Evolutionary conservation across 2,797 vertebrate species (phyloP).

Genomic region (Enteromius paludinosus): DNA sequence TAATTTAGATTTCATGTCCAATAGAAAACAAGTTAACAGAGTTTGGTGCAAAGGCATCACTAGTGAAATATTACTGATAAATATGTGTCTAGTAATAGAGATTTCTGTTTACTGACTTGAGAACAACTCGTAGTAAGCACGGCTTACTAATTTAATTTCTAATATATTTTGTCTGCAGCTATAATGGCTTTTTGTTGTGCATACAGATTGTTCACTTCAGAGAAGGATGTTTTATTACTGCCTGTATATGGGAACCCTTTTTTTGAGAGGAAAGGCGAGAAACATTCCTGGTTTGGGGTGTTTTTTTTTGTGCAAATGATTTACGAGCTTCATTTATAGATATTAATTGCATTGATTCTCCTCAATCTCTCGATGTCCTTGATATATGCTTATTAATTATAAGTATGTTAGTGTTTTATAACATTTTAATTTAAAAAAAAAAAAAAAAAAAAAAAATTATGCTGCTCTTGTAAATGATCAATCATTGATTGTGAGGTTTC

Average conservation of each 20-base stretch:
- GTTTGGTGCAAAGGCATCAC: background rate
- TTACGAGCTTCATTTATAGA: background rate
- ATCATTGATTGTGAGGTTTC: background rate
- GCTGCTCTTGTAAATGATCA: background rate
- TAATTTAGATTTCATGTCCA: background rate
- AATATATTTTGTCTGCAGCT: background rate
- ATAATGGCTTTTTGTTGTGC: background rate
- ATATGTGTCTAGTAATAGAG: background rate
- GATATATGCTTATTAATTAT: background rate
- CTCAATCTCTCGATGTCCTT: background rate
- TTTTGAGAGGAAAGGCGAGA: background rate
- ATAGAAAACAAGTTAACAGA: background rate
- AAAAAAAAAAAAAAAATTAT: too few relatives aligned
- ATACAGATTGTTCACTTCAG: background rate
- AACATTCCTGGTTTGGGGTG: background rate
- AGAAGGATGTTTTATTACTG: too few relatives aligned
- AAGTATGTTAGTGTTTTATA: background rate
- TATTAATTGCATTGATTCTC: background rate
- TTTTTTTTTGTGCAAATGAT: background rate
- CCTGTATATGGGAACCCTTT: background rate
- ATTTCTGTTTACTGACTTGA: background rate
- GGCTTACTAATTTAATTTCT: background rate
- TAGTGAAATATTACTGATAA: background rate
- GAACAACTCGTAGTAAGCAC: background rate
- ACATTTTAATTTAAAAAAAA: too few relatives aligned